Base-by-base conservation (phyloP, 2,113 vertebrate genomes). In the Nettapus auritus region DNA sequence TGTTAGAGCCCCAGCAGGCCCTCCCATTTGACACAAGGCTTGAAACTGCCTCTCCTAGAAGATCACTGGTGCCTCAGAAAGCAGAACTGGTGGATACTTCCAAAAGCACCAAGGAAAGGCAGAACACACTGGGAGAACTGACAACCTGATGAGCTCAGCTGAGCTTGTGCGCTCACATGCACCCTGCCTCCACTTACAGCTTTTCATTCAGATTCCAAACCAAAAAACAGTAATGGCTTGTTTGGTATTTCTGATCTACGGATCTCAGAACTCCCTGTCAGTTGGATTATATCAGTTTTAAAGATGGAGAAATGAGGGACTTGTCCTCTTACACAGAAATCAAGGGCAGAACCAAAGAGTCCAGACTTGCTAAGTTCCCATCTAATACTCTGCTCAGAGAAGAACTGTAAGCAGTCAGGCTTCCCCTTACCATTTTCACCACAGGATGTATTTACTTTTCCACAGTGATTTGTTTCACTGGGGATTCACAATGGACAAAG, bases 111-210 rank as follows among this genome's bases (percentile, higher is more conserved):
- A 62, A 56, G 23, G 31, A 56, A 82, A 62, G 20, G 48, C 28
- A 70, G n/a, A 88, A 91, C 0, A 2, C 20, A 31, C 0, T 2
- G 53, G 25, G 20, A 75, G 60, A n/a, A 63, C 20, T 10, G 5
- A n/a, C 16, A 12, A 12, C 34, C 53, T n/a, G 19, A 62, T 31
- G 60, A 62, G 20, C 40, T 68, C 53, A 68, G 25, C 13, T 63
- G 13, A 28, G 53, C 25, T 29, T 46, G 25, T 73, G 53, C 25
- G 26, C 28, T 76, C 33, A 55, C 13, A 20, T 0, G 2, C 40
- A 56, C 25, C 31, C 34, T 44, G 34, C 23, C 62, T 38, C 6
- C 36, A 5, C 18, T 38, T 71, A 13, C 3, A 17, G 21, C 22
- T 46, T 78, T 68, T 63, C 6, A 2, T 57, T 57, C 66, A 78